Evolutionary conservation across 35 echinoderm and acorn worm genomes (phyloP).

Genomic region (Apostichopus japonicus): DNA sequence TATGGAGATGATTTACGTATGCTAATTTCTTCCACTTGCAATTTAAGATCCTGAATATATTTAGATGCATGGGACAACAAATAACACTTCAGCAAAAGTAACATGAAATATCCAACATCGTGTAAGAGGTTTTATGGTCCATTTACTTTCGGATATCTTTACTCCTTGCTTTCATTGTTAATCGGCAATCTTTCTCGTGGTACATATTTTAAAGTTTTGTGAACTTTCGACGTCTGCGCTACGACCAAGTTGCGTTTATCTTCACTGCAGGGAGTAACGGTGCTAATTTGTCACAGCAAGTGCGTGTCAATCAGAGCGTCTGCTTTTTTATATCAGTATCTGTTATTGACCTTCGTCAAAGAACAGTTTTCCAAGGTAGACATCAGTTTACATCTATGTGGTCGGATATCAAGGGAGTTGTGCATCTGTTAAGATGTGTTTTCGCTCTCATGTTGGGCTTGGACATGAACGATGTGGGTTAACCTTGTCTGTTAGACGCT

Average conservation of each 20-base stretch:
- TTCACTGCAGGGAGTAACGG: conserved; percentile 1
- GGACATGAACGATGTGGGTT: background rate
- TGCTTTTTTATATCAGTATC: conserved; percentile 4
- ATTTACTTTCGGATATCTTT: too few species aligned
- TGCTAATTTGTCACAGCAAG: conserved; percentile 41
- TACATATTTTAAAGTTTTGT: too few species aligned
- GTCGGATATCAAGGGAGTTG: background rate
- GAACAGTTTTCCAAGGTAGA: conserved; percentile 17
- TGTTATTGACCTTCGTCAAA: conserved; percentile 27
- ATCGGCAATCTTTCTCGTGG: too few species aligned
- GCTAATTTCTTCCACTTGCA: too few species aligned
- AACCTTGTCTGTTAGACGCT: background rate
- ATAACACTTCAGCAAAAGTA: too few species aligned
- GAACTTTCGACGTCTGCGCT: background rate
- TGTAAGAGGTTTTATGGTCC: too few species aligned
- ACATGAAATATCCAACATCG: too few species aligned
- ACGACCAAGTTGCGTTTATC: conserved; percentile 1
- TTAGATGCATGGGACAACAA: too few species aligned
- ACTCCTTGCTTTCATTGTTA: too few species aligned
- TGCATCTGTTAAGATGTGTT: conserved; percentile 43
- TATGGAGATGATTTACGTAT: too few species aligned
- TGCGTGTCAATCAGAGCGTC: conserved; percentile 25
- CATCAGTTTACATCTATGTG: background rate
- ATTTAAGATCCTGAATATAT: too few species aligned
- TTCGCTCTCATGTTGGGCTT: background rate